Conservation (phyloP, 2,888 invertebrate genomes). For the Clostera curtula region DNA sequence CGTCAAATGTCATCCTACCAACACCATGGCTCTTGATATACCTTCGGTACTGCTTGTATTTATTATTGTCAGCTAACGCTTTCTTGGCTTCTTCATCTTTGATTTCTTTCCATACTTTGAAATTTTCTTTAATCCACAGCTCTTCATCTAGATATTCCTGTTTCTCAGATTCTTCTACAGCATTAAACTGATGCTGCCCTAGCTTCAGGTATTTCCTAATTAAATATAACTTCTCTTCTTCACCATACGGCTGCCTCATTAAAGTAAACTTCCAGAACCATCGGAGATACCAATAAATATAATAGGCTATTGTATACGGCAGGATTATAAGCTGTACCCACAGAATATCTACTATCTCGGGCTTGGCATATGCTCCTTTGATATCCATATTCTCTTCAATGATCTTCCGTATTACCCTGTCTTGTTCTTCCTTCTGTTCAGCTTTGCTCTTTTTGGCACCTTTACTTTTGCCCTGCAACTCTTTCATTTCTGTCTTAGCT, state of each 20-base stretch:
- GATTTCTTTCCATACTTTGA: constrained; percentile 83
- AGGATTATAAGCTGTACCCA: constrained; percentile 88
- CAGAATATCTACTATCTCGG: constrained; percentile 83
- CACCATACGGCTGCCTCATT: constrained; percentile 83
- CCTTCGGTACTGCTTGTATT: constrained; percentile 91
- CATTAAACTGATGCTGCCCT: constrained; percentile 81
- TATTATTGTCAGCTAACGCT: constrained; percentile 88
- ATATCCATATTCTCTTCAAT: constrained; percentile 96
- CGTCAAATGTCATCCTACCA: constrained; percentile 93
- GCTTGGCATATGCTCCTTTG: constrained; percentile 93
- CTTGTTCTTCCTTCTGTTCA: constrained; percentile 85
- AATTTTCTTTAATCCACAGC: constrained; percentile 89
- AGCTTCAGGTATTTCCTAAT: constrained; percentile 86
- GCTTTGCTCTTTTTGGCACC: constrained; percentile 68
- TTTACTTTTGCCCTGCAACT: constrained; percentile 69
- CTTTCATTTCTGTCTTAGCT: constrained; percentile 74
- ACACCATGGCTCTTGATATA: constrained; percentile 94
- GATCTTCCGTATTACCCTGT: constrained; percentile 84
- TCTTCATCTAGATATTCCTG: constrained; percentile 83
- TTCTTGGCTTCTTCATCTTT: constrained; percentile 91
- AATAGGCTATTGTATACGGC: constrained; percentile 83
- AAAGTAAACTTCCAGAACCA: constrained; percentile 91
- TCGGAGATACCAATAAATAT: constrained; percentile 82
- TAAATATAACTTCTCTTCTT: constrained; percentile 88
- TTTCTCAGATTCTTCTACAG: constrained; percentile 83